A percentile compares a stretch with the other conserved stretches of the same genome.
These are phyloP conservation scores for Amblyornis subalaris DNA, from an alignment of 2,113 vertebrate genomes.

Conservation along the genomic window DNA sequence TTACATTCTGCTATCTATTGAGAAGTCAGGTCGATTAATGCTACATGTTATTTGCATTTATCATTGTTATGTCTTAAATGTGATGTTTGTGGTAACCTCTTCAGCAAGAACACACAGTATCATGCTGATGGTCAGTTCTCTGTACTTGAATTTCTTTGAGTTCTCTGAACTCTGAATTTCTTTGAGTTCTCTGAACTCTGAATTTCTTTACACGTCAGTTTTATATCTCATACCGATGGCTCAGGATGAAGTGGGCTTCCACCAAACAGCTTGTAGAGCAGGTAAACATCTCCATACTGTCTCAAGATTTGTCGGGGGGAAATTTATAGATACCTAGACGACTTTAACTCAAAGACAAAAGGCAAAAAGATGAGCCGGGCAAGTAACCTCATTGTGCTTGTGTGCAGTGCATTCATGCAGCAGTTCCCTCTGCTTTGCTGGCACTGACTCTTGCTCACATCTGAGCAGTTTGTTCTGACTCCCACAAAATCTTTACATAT, in stretches of 20 bases:
- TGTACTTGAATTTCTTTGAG: too few species aligned
- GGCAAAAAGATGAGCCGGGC: not conserved
- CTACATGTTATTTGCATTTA: not conserved
- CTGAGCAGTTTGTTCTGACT: not conserved
- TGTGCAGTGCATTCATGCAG: rapidly evolving
- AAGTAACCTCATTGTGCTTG: not conserved
- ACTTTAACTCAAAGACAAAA: not conserved
- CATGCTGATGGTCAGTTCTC: rapidly evolving
- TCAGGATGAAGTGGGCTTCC: not conserved
- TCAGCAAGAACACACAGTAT: not conserved
- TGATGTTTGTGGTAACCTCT: not conserved
- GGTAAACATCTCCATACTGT: not conserved
- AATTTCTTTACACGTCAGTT: not conserved
- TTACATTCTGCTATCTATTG: not conserved
- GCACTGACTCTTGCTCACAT: not conserved
- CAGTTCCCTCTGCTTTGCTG: not conserved
- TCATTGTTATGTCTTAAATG: not conserved
- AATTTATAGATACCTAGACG: not conserved
- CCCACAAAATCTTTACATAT: not conserved
- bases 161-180: not conserved
- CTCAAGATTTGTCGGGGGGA: not conserved
- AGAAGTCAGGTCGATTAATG: not conserved
- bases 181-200: not conserved
- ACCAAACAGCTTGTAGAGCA: not conserved
- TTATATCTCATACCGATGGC: not conserved